Conservation (phyloP, 2,888 invertebrate genomes). For the Synergus laeviventris region DNA sequence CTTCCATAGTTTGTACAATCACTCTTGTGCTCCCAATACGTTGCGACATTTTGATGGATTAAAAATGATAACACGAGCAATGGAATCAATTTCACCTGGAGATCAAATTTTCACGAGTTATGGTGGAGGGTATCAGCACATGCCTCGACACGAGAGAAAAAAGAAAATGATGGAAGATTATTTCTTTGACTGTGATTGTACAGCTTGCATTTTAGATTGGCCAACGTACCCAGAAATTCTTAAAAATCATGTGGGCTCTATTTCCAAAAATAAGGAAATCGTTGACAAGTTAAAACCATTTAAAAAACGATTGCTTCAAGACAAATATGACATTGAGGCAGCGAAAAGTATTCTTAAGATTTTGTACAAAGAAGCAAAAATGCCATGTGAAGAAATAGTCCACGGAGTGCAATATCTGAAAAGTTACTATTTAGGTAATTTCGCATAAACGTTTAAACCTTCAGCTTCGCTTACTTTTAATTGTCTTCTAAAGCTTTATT, state of each 20-base stretch:
- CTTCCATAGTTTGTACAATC: slow-evolving; percentile 71
- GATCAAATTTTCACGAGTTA: slow-evolving; percentile 73
- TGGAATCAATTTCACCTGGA: slow-evolving; percentile 68
- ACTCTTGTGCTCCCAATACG: slow-evolving; percentile 72
- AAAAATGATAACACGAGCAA: slow-evolving; percentile 71
- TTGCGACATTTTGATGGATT: slow-evolving; percentile 72
- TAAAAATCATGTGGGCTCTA: slow-evolving; percentile 67
- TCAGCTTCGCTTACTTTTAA: background rate
- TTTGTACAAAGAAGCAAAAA: slow-evolving; percentile 64
- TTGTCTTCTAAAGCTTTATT: background rate
- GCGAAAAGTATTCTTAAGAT: slow-evolving; percentile 67
- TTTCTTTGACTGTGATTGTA: slow-evolving; percentile 71
- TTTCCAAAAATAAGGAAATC: slow-evolving; percentile 65
- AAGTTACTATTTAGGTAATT: slow-evolving; percentile 74
- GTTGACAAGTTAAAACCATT: slow-evolving; percentile 68
- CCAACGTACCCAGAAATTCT: slow-evolving; percentile 69
- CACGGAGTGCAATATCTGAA: slow-evolving; percentile 72
- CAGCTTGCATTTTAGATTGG: slow-evolving; percentile 69
- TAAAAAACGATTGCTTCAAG: slow-evolving; percentile 63
- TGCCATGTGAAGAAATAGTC: slow-evolving; percentile 73
- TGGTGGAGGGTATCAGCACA: slow-evolving; percentile 71
- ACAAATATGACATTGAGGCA: slow-evolving; percentile 73
- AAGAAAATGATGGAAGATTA: slow-evolving; percentile 70
- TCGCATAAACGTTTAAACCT: slow-evolving; percentile 54
- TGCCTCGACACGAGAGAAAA: slow-evolving; percentile 63